Percentiles rank a stretch among this genome's conserved stretches.
phyloP scores from a whole-genome alignment of 92 coral and sea anemone species.

The Chrysogorgia sp. region DNA sequence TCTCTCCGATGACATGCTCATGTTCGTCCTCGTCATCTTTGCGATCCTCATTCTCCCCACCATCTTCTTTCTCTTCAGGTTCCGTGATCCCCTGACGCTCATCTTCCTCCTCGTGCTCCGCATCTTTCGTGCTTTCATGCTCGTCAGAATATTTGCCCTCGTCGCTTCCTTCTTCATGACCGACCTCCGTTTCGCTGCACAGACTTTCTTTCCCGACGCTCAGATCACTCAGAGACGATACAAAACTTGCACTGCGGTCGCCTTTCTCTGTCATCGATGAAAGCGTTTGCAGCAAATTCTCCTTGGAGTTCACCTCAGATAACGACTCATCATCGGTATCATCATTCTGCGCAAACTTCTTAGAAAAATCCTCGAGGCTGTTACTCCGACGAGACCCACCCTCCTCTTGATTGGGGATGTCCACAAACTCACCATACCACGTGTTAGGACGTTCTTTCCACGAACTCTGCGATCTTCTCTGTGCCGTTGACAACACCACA shows the following conservation, averaged over 20 bases:
- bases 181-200: constrained; percentile 1
- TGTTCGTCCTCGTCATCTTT: background rate
- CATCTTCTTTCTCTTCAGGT: background rate
- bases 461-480: background rate
- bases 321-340: constrained; percentile 35
- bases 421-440: constrained; percentile 35
- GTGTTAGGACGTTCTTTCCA: constrained; percentile 27
- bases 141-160: background rate
- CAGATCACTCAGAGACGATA: constrained; percentile 24
- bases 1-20: background rate
- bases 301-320: constrained; percentile 26
- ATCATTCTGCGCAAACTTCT: background rate
- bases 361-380: constrained; percentile 35
- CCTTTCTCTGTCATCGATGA: constrained; percentile 7
- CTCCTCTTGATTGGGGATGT: background rate
- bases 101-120: background rate
- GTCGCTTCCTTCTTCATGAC: constrained; percentile 16
- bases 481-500: background rate
- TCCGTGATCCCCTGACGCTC: background rate
- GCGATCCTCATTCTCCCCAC: background rate
- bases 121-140: background rate
- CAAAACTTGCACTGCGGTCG: constrained; percentile 19
- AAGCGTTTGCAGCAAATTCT: constrained; percentile 1
- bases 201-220: constrained; percentile 34
- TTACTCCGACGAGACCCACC: constrained; percentile 26